These are phyloP conservation scores for Mesopsocus fuscifrons DNA, from an alignment of 2,888 invertebrate species.

Conservation along the genomic window DNA sequence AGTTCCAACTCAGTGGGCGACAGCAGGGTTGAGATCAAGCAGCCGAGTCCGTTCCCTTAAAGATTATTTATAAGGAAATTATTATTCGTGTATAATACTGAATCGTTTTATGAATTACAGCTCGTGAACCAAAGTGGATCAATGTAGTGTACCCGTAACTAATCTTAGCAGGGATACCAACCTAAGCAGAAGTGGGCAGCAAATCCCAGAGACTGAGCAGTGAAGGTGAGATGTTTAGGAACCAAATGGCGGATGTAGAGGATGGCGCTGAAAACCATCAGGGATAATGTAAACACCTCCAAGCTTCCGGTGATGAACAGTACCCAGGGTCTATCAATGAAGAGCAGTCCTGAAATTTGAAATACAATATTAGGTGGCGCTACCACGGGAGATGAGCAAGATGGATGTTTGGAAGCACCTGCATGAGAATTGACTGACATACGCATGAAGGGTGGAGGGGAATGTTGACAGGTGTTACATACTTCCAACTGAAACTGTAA, in stretches of 20 bases:
- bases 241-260: constrained; percentile 65
- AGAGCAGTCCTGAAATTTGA: constrained; percentile 32
- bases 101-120: too few species aligned
- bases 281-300: constrained; percentile 54
- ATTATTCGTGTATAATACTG: too few species aligned
- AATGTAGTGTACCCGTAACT: too few species aligned
- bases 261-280: constrained; percentile 63
- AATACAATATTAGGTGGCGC: neutral
- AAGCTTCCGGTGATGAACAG: constrained; percentile 49
- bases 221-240: constrained; percentile 53
- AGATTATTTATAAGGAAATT: too few species aligned
- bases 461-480: too few species aligned
- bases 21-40: constrained; percentile 32
- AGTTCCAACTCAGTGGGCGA: constrained; percentile 1
- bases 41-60: constrained; percentile 48
- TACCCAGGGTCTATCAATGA: constrained; percentile 38
- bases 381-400: neutral
- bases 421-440: neutral
- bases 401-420: too few species aligned
- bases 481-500: too few species aligned
- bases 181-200: constrained; percentile 61
- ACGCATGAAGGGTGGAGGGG: too few species aligned
- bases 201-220: constrained; percentile 59
- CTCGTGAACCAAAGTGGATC: too few species aligned
- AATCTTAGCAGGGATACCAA: constrained; percentile 21